Percentiles rank a stretch among this genome's conserved stretches.
Evolutionary conservation across 2,113 vertebrate genomes (phyloP).

Genomic region (Triplophysa dalaica): DNA sequence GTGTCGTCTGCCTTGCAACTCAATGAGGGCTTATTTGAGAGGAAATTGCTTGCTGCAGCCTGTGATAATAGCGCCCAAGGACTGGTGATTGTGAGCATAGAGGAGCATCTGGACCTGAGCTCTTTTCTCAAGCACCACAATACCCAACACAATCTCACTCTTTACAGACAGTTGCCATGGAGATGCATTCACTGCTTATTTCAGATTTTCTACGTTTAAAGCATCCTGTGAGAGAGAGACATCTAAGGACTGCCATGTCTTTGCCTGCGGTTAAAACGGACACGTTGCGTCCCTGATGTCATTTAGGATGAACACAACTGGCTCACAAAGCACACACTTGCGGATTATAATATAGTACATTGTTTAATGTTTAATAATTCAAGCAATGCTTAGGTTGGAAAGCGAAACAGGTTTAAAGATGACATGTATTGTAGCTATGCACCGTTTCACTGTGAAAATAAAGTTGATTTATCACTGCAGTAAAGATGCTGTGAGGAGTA

Average conservation of each 20-base stretch:
- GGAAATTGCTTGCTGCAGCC: not conserved
- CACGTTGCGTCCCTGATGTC: not conserved
- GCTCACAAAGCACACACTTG: not conserved
- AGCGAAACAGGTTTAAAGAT: not conserved
- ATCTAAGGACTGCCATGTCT: constrained; percentile 24
- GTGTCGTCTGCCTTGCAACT: not conserved
- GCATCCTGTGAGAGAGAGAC: constrained; percentile 20
- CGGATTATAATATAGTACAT: no score
- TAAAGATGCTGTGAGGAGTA: not conserved
- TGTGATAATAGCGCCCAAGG: not conserved
- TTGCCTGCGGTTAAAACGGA: not conserved
- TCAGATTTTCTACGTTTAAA: constrained; percentile 28
- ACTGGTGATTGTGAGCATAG: not conserved
- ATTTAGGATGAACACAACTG: not conserved
- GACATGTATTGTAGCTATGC: not conserved
- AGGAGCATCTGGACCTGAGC: constrained; percentile 18
- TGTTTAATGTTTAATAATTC: not conserved
- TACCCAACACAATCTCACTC: constrained; percentile 35
- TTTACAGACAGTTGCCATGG: constrained; percentile 57
- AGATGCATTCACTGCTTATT: constrained; percentile 36
- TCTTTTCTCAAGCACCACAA: constrained; percentile 41
- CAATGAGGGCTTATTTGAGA: not conserved
- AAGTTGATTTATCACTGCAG: not conserved
- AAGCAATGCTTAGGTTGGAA: not conserved
- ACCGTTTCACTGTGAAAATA: not conserved